Percentiles rank a stretch among this genome's conserved stretches.
Conservation (phyloP, 2,113 vertebrate genomes). For the Etheostoma spectabile region DNA sequence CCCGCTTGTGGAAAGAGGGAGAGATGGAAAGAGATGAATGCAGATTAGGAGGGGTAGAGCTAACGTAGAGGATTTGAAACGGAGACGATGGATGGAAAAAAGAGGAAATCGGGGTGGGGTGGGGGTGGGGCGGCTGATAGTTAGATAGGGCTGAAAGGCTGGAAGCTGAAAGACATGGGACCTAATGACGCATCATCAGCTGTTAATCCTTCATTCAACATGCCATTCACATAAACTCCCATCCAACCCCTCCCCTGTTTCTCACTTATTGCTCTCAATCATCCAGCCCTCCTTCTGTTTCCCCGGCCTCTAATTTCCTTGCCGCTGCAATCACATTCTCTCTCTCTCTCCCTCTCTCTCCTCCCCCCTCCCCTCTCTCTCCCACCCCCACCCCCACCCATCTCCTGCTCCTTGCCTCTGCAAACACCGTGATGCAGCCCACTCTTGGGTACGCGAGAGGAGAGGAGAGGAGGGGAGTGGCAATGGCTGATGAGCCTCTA, state of each 20-base stretch:
- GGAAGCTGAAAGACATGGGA: constrained; percentile 33
- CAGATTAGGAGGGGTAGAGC: constrained; percentile 57
- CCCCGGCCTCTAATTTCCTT: constrained; percentile 12
- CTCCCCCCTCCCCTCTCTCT: background rate
- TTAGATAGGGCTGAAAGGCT: background rate
- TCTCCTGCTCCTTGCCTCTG: constrained; percentile 12
- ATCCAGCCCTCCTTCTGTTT: constrained; percentile 10
- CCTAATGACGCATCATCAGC: constrained; percentile 53
- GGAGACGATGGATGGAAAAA: background rate
- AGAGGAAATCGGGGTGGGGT: background rate
- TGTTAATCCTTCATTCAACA: constrained; percentile 43
- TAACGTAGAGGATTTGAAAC: background rate
- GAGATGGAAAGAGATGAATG: constrained; percentile 57
- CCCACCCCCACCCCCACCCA: background rate
- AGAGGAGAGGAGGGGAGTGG: constrained; percentile 40
- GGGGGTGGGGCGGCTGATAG: background rate
- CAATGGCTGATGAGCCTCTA: constrained; percentile 64
- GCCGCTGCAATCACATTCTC: constrained; percentile 6
- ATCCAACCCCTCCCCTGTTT: constrained; percentile 2
- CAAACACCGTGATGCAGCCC: constrained; percentile 36
- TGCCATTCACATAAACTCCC: constrained; percentile 39
- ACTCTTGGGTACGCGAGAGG: background rate
- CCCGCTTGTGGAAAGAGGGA: constrained; percentile 58
- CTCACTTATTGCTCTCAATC: constrained; percentile 20
- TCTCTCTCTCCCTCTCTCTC: background rate